Percentiles rank a stretch among this genome's conserved stretches.
These are phyloP conservation scores for Urocitellus parryii DNA, from an alignment of 2,113 vertebrate genomes.

Conservation along the genomic window DNA sequence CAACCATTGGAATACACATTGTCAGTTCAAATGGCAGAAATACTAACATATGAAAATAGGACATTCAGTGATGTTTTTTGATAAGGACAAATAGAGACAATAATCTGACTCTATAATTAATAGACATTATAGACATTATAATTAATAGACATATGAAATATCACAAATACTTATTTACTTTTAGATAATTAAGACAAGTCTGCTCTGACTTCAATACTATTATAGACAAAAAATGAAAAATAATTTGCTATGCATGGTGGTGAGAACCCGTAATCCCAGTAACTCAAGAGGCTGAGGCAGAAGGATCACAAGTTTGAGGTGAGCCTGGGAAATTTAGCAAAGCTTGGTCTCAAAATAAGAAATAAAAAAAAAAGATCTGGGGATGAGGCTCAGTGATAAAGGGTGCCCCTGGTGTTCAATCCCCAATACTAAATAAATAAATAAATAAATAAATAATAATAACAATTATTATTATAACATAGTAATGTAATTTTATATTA, in stretches of 20 bases:
- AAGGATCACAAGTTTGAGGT: too few species aligned
- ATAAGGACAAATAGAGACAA: neutral
- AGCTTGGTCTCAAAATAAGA: too few species aligned
- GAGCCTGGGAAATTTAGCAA: too few species aligned
- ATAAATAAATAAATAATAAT: accelerated
- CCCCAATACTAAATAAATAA: neutral
- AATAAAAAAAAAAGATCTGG: too few species aligned
- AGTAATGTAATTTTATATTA: too few species aligned
- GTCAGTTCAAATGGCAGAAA: neutral
- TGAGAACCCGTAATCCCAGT: too few species aligned
- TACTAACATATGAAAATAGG: neutral
- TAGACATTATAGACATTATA: neutral
- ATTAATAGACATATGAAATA: conserved; percentile 27
- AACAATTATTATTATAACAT: neutral
- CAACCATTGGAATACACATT: neutral
- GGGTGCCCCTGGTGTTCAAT: too few species aligned
- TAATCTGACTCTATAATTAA: neutral
- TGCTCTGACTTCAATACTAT: neutral
- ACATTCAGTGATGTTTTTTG: neutral
- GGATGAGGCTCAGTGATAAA: too few species aligned
- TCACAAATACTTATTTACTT: neutral
- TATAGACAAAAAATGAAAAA: neutral
- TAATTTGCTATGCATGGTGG: too few species aligned
- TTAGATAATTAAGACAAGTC: neutral
- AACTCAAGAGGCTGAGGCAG: too few species aligned